Evolutionary conservation across 2,888 invertebrate species (phyloP), one percentile per base, ranked within the genome.

Genomic region (Volucella inanis): DNA sequence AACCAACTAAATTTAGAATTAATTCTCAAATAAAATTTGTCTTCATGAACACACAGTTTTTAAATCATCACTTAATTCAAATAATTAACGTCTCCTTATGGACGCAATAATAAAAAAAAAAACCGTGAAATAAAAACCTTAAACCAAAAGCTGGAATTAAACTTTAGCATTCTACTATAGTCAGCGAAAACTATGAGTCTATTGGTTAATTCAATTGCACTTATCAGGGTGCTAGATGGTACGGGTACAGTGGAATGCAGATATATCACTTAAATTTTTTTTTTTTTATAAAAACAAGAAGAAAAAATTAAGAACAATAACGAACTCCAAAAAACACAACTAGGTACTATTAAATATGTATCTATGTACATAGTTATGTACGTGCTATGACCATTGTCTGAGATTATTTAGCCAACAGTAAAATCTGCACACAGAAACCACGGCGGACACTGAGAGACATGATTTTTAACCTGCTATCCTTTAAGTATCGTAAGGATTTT

Each of bases 1-100:
- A 55, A 52, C 14, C 61, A 54, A 78, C 79, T 79, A 79, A 47
- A 61, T 31, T 79, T 79, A 79, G 65, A 78, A 70, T 74, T 31
- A 57, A 74, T 68, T 54, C 31, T 68, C 41, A 50, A 61, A 68
- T 55, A 41, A 80, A 65, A 59, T 62, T 54, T 54, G 52, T 77
- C 31, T 31, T 31, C 52, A 47, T 41, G 43, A 38, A 38, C 47
- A 68, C 68, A 59, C n/a, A 39, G 47, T 22, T 14, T 55, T 57
- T 50, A 64, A 8, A 52, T 54, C 18, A 41, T 52, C 45, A 68
- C 54, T 61, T 45, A 54, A 31, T 31, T 31, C 31, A 31, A 31
- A 68, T 54, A 45, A 54, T 54, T n/a, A 77, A 76, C 57, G 59
- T 68, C 61, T 52, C 52, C 39, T 52, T 50, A 14, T 61, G 68